Conservation (phyloP, 2,113 vertebrate species). For the Brachirus orientalis region DNA sequence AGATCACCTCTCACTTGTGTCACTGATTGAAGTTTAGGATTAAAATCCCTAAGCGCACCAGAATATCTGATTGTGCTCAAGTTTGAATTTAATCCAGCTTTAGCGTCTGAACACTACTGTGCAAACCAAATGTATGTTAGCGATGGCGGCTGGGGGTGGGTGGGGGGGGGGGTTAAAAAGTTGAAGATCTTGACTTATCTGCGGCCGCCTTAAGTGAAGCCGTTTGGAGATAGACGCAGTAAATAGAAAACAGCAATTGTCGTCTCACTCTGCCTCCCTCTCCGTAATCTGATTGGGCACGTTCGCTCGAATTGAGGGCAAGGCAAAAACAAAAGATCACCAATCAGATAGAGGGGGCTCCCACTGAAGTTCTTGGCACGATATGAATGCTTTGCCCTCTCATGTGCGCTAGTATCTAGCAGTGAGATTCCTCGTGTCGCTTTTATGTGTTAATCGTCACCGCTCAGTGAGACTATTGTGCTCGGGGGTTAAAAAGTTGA, state of each 20-base stretch:
- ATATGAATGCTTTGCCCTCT: slow-evolving; percentile 73
- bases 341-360: slow-evolving; percentile 80
- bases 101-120: slow-evolving; percentile 27
- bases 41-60: slow-evolving; percentile 2
- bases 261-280: slow-evolving; percentile 64
- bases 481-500: slow-evolving; percentile 42
- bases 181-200: slow-evolving; percentile 61
- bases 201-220: slow-evolving; percentile 59
- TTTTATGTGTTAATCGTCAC: slow-evolving; percentile 81
- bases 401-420: slow-evolving; percentile 76
- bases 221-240: slow-evolving; percentile 56
- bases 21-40: slow-evolving; percentile 18
- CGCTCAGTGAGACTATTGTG: slow-evolving; percentile 78
- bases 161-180: background rate
- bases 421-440: slow-evolving; percentile 75
- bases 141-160: background rate
- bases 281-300: slow-evolving; percentile 75
- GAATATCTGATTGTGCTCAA: slow-evolving; percentile 50
- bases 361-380: slow-evolving; percentile 72
- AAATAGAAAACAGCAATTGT: slow-evolving; percentile 69
- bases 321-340: slow-evolving; percentile 78
- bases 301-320: slow-evolving; percentile 69
- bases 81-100: slow-evolving; percentile 61
- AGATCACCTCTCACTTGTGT: slow-evolving; percentile 47
- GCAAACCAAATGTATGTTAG: background rate